Base-by-base conservation (phyloP, 2,888 invertebrate species). In the Nipponacmea schrenckii region DNA sequence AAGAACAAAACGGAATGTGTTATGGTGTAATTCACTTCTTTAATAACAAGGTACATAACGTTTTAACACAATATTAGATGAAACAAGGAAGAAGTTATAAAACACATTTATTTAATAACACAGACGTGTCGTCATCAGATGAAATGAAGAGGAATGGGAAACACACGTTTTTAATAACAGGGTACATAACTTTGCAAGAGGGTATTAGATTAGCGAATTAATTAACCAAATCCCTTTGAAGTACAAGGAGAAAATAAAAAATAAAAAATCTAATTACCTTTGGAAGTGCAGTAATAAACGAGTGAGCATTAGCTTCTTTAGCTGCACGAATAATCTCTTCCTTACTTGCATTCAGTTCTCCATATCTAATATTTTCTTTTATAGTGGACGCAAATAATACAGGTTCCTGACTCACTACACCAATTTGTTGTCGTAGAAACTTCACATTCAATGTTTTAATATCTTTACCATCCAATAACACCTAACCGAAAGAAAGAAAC, bases 361-460 rank as follows among this genome's bases (percentile, higher is more conserved):
- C 91, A 66, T 86, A 87, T 70, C 86, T 82, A 68, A 91, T 90
- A 77, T 91, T 91, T 72, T 91, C 90, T 26, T 83, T 87, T 70
- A 91, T 90, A 17, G 90, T 86, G 0, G 85, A 82, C 31, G 89
- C 90, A 83, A 92, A 91, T 15, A 97, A 91, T 7, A 96, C 92
- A 7, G 91, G 91, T 79, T 91, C 91, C 84, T 91, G 91, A 70
- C 87, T 87, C 20, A 89, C 88, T 20, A 88, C 79, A 1, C 88
- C 89, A 27, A 89, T 85, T 62, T 87, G 80, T 20, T 83, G 74
- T 39, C 91, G 81, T 39, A 91, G 84, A 86, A 89, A 90, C 64
- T 87, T 87, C 2, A 91, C 84, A 77, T 91, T 91, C 31, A 91
- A 78, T 8, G 87, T 83, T 20, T 83, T 86, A n/a, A 91, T 80